Conservation (phyloP, 1,140 invertebrate genomes). For the Parapsyche elsis region DNA sequence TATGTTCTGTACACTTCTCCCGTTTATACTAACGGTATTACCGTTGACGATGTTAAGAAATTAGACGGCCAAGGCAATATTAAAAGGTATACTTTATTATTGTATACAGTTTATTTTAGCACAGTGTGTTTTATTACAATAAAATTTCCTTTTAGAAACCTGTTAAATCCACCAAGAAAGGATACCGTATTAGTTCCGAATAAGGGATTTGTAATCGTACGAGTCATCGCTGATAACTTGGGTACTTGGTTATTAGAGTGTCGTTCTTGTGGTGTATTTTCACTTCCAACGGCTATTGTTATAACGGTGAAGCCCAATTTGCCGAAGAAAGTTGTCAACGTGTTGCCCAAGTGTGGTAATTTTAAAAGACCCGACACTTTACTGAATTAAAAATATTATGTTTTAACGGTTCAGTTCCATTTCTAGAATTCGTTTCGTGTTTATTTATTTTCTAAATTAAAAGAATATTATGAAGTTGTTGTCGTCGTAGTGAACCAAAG, state of each 20-base stretch:
- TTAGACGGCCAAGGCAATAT: slow-evolving; percentile 60
- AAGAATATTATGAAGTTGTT: neutral
- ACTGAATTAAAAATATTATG: slow-evolving; percentile 59
- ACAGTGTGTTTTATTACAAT: neutral
- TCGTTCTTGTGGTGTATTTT: slow-evolving; percentile 61
- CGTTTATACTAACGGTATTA: slow-evolving; percentile 58
- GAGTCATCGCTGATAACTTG: slow-evolving; percentile 66
- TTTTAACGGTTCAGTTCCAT: neutral
- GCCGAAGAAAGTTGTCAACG: slow-evolving; percentile 60
- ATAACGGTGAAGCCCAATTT: slow-evolving; percentile 62
- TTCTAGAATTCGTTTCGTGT: neutral
- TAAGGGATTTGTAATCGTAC: slow-evolving; percentile 68
- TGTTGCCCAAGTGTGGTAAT: slow-evolving; percentile 65
- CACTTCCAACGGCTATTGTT: slow-evolving; percentile 63
- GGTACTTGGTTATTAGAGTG: slow-evolving; percentile 67
- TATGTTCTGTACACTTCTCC: slow-evolving; percentile 62
- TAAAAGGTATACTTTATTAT: slow-evolving; percentile 58
- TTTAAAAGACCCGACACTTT: slow-evolving; percentile 65
- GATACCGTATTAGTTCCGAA: slow-evolving; percentile 70
- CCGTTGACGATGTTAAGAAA: slow-evolving; percentile 58
- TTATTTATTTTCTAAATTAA: neutral
- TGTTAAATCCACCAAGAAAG: slow-evolving; percentile 65
- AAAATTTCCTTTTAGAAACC: slow-evolving; percentile 59
- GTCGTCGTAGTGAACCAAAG: too few relatives aligned
- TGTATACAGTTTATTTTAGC: neutral